These are phyloP conservation scores for Meiosimyza decipiens DNA, from an alignment of 2,888 invertebrate species.

Conservation along the genomic window DNA sequence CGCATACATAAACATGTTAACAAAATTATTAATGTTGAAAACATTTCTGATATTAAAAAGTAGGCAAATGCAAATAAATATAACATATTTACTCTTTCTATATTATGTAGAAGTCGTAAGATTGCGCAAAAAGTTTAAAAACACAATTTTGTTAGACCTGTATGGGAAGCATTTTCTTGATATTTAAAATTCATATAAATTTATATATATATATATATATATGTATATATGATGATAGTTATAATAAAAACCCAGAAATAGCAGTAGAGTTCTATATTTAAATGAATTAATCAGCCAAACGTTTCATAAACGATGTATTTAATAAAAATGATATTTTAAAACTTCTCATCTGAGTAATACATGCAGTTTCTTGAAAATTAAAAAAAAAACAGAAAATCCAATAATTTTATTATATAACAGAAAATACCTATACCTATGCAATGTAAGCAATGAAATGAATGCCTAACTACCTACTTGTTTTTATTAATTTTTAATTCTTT, in stretches of 20 bases:
- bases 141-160: not conserved
- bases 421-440: too few relatives aligned
- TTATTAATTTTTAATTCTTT: constrained; percentile 12
- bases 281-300: constrained; percentile 21
- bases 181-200: constrained; percentile 1
- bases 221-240: too few relatives aligned
- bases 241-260: not conserved
- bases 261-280: not conserved
- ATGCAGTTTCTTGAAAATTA: too few relatives aligned
- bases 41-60: constrained; percentile 24
- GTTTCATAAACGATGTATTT: too few relatives aligned
- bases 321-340: too few relatives aligned
- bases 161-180: constrained; percentile 5
- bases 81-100: constrained; percentile 24
- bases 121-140: not conserved
- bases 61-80: constrained; percentile 1
- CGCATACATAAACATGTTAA: constrained; percentile 9
- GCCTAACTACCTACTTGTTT: not conserved
- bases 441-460: too few relatives aligned
- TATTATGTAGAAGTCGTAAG: not conserved
- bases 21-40: constrained; percentile 17
- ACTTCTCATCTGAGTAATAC: too few relatives aligned
- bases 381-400: too few relatives aligned
- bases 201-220: too few relatives aligned
- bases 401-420: too few relatives aligned